Evolutionary conservation across 2,888 invertebrate species (phyloP), one percentile per base, ranked within the genome.

Genomic region (Cryptophagus acutangulus): DNA sequence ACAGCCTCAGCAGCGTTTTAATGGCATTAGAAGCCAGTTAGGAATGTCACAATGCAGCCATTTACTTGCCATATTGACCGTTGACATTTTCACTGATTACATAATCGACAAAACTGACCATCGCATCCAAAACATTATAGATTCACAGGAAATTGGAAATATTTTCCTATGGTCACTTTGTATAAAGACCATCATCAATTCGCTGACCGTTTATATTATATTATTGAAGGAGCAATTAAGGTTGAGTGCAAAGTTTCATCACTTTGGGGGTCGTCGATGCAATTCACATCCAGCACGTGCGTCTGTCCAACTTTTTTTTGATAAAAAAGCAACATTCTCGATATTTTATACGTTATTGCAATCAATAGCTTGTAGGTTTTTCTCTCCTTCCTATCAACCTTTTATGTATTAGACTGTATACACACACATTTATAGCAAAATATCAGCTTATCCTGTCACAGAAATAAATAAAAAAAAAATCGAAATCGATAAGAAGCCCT

Each of bases 191-290:
- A n/a, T n/a, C n/a, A n/a, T n/a, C n/a, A n/a, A n/a, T n/a, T n/a
- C n/a, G n/a, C n/a, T n/a, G n/a, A n/a, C n/a, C n/a, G n/a, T n/a
- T n/a, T n/a, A n/a, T n/a, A n/a, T n/a, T n/a, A n/a, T n/a, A n/a
- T n/a, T n/a, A n/a, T n/a, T n/a, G n/a, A n/a, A n/a, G n/a, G n/a
- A n/a, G n/a, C 52, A 55, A 55, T 55, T 53, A 52, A 45, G 38
- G 45, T 39, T 51, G 49, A 55, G 51, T 53, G 55, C 48, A 52
- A 51, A 46, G 49, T 52, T 52, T 48, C 48, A 45, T 51, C 45
- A n/a, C n/a, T n/a, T n/a, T n/a, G n/a, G n/a, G n/a, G n/a, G n/a
- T n/a, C n/a, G n/a, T n/a, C 46, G 48, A 51, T 49, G 50, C 41
- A 47, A 43, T 46, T 38, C 39, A 40, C 42, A 38, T n/a, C 35